Percentiles rank a stretch among this genome's conserved stretches.
Conservation (phyloP, 2,888 invertebrate genomes). For the Pecten maximus region DNA sequence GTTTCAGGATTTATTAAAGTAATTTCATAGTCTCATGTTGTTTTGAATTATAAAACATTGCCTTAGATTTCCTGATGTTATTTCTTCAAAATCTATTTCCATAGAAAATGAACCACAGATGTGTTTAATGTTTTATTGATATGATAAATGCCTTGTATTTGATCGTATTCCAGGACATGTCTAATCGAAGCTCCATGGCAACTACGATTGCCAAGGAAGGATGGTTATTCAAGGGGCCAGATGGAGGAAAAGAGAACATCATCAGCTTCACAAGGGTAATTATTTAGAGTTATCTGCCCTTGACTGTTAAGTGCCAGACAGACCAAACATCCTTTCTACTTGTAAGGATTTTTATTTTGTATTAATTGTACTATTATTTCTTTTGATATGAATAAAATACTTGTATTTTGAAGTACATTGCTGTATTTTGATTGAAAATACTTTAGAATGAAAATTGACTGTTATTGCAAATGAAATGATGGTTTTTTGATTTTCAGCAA, state of each 20-base stretch:
- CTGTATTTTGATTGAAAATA: no score
- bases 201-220: conserved; percentile 91
- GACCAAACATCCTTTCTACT: no score
- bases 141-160: background rate
- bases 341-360: no score
- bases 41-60: background rate
- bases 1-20: no score
- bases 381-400: no score
- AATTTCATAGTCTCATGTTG: background rate
- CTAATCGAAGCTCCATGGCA: conserved; percentile 47
- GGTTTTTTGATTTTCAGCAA: conserved; percentile 86
- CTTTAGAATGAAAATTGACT: no score
- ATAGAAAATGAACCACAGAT: background rate
- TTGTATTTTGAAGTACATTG: no score
- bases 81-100: background rate
- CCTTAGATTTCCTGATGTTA: background rate
- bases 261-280: conserved; percentile 92
- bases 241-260: conserved; percentile 92
- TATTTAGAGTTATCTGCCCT: background rate
- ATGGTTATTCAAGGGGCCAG: conserved; percentile 94
- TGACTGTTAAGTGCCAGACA: background rate
- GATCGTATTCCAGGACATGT: background rate
- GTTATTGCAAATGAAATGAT: no score
- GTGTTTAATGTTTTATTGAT: background rate
- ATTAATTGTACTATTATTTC: no score